Percentiles rank a stretch among this genome's conserved stretches.
phyloP scores from a whole-genome alignment of 2,888 invertebrate genomes.

The Coelogynopora nodosa region DNA sequence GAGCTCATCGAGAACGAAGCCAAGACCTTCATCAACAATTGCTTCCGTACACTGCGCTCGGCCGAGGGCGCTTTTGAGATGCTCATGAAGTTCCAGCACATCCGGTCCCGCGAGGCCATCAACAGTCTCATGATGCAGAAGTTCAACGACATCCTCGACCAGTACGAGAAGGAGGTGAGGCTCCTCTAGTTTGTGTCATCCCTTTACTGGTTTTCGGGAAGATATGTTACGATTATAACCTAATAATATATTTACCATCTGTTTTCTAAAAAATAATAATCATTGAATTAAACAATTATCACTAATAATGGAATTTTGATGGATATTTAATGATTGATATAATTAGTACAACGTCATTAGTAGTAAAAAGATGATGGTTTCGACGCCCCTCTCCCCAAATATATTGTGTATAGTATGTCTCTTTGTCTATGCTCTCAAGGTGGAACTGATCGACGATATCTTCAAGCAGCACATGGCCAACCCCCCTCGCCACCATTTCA shows the following conservation, averaged over 20 bases:
- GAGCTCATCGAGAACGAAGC: conserved; percentile 74
- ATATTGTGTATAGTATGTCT: background rate
- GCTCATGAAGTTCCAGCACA: conserved; percentile 74
- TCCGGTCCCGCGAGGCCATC: conserved; percentile 73
- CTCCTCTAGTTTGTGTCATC: too few relatives aligned
- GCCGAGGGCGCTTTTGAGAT: conserved; percentile 78
- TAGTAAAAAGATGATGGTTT: too few relatives aligned
- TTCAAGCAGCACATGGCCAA: conserved; percentile 59
- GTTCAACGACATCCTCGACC: conserved; percentile 77
- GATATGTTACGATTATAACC: too few relatives aligned
- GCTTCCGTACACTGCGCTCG: conserved; percentile 75
- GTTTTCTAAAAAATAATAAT: too few relatives aligned
- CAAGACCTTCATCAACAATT: conserved; percentile 77
- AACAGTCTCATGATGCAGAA: conserved; percentile 73
- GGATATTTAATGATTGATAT: too few relatives aligned
- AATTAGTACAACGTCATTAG: too few relatives aligned
- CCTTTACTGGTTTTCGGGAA: too few relatives aligned
- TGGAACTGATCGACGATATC: conserved; percentile 53
- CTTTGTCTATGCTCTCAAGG: conserved; percentile 44
- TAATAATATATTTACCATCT: too few relatives aligned
- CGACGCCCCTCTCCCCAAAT: too few relatives aligned
- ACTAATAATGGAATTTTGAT: too few relatives aligned
- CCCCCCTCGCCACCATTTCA: conserved; percentile 72
- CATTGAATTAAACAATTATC: too few relatives aligned
- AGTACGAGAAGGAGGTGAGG: conserved; percentile 78